These are phyloP conservation scores for Congeria kusceri DNA, from an alignment of 2,888 invertebrate species.

Conservation along the genomic window DNA sequence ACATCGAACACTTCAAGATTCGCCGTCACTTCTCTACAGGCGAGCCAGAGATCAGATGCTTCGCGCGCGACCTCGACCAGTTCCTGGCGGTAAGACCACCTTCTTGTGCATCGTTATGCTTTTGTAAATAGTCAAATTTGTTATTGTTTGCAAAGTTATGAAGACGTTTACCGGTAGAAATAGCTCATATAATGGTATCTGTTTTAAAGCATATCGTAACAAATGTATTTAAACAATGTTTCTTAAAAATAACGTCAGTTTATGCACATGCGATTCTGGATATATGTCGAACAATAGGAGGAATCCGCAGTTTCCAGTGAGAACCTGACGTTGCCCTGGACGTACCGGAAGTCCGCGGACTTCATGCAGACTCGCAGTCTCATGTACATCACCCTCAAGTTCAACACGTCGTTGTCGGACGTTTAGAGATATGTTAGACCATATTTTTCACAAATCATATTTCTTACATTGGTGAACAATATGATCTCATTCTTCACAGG, in stretches of 20 bases:
- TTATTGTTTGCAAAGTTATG: too few relatives aligned
- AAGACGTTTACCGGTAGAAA: too few relatives aligned
- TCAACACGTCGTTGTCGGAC: constrained; percentile 48
- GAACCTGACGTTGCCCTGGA: constrained; percentile 68
- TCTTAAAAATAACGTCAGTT: too few relatives aligned
- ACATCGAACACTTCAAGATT: constrained; percentile 64
- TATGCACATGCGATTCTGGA: too few relatives aligned
- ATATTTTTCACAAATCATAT: too few relatives aligned
- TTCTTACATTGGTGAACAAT: too few relatives aligned
- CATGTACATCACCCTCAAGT: constrained; percentile 52
- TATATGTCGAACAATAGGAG: constrained; percentile 14
- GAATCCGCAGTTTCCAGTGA: constrained; percentile 37
- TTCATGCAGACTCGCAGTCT: constrained; percentile 65
- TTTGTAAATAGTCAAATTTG: too few relatives aligned
- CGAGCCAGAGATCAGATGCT: constrained; percentile 67
- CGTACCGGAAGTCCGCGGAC: constrained; percentile 56
- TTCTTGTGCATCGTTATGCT: too few relatives aligned
- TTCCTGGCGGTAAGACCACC: constrained; percentile 67
- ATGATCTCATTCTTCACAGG: too few relatives aligned
- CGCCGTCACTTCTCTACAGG: constrained; percentile 56
- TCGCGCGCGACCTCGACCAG: constrained; percentile 57
- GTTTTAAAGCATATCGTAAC: too few relatives aligned
- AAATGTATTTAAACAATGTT: too few relatives aligned
- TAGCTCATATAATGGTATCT: too few relatives aligned
- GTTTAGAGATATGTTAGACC: neutral